These are phyloP conservation scores for Olivierus martensii DNA, from an alignment of 1,140 invertebrate species.

Conservation along the genomic window DNA sequence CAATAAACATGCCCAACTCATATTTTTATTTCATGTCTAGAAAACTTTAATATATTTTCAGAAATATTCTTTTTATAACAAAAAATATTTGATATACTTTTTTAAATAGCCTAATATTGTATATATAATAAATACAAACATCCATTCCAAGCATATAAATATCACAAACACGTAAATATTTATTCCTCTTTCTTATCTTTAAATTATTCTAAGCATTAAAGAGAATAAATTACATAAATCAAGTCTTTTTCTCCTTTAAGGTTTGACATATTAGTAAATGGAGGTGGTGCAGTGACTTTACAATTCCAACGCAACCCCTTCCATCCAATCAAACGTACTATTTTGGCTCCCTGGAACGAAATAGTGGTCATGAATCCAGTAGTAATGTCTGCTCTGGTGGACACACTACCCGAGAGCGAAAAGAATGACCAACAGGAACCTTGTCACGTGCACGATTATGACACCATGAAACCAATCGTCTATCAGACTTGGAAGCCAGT, in stretches of 20 bases:
- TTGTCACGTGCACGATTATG: slow-evolving; percentile 81
- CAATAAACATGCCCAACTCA: too few species aligned
- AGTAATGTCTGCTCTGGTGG: slow-evolving; percentile 56
- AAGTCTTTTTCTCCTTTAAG: slow-evolving; percentile 28
- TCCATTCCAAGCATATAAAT: too few species aligned
- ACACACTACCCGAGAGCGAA: slow-evolving; percentile 37
- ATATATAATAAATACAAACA: too few species aligned
- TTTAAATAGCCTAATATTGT: too few species aligned
- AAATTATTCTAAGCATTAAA: too few species aligned
- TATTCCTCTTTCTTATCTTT: too few species aligned
- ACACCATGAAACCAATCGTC: slow-evolving; percentile 64
- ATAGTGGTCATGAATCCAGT: slow-evolving; percentile 80
- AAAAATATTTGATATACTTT: too few species aligned
- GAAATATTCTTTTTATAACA: too few species aligned
- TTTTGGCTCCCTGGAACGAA: slow-evolving; percentile 96
- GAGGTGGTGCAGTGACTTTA: slow-evolving; percentile 84
- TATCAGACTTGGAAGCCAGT: slow-evolving; percentile 74
- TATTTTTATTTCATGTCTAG: too few species aligned
- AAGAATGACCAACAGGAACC: slow-evolving; percentile 38
- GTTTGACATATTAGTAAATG: slow-evolving; percentile 95
- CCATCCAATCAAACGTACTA: slow-evolving; percentile 71
- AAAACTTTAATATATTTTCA: too few species aligned
- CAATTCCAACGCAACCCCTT: slow-evolving; percentile 89
- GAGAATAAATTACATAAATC: neutral
- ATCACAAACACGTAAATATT: too few species aligned